These are phyloP conservation scores for Podarcis cretensis DNA, from an alignment of 2,113 vertebrate species.

Conservation along the genomic window DNA sequence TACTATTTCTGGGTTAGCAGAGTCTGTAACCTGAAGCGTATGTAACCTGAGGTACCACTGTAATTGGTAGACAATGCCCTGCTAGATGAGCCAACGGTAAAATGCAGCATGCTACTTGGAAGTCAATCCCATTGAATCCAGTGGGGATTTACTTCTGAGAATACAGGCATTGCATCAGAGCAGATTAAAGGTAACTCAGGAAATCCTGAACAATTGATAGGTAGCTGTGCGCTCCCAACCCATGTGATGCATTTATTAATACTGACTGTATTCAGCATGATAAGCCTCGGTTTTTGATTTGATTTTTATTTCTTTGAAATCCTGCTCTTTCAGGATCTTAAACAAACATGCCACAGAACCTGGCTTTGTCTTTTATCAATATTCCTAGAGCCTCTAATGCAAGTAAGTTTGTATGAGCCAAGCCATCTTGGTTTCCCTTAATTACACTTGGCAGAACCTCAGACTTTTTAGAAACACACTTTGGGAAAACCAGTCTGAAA, in stretches of 20 bases:
- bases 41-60: no score
- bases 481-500: neutral
- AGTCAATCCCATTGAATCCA: neutral
- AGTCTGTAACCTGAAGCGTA: no score
- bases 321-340: neutral
- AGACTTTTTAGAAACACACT: neutral
- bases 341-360: neutral
- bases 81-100: no score
- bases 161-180: neutral
- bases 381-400: neutral
- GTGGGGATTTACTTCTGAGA: neutral
- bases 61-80: neutral
- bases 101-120: neutral
- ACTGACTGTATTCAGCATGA: neutral
- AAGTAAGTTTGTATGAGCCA: neutral
- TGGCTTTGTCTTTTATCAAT: neutral
- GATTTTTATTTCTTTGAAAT: neutral
- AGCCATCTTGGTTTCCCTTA: constrained; percentile 6
- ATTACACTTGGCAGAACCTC: neutral
- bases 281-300: neutral
- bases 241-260: neutral
- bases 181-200: neutral
- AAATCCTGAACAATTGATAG: neutral
- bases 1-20: no score
- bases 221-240: no score